Evolutionary conservation across 2,797 vertebrate species (phyloP).

Genomic region (Gallinago stenura): DNA sequence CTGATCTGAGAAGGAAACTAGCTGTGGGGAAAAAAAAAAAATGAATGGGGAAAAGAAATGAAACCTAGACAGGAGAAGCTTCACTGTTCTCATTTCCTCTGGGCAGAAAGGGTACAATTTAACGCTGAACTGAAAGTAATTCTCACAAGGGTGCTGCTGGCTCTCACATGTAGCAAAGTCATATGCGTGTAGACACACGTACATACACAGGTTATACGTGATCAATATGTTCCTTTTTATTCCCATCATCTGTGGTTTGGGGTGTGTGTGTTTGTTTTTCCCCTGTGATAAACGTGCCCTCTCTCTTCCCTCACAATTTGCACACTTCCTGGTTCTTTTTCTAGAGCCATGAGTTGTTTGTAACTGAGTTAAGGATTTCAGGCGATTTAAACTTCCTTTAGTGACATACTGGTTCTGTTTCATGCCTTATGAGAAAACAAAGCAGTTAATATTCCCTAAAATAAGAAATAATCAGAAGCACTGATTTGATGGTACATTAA

Average conservation of each 20-base stretch:
- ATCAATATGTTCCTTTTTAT: neutral
- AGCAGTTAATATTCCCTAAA: neutral
- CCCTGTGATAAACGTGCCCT: neutral
- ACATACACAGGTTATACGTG: no score
- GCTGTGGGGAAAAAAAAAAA: neutral
- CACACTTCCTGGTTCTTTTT: neutral
- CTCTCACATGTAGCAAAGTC: rapidly evolving
- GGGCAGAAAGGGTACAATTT: neutral
- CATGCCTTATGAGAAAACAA: neutral
- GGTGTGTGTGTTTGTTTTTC: neutral
- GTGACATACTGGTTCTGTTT: neutral
- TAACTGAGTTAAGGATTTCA: neutral
- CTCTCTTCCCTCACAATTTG: neutral
- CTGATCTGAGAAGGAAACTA: neutral
- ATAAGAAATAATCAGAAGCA: neutral
- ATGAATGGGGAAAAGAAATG: neutral
- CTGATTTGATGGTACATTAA: neutral
- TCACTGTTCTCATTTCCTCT: neutral
- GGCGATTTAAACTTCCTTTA: neutral
- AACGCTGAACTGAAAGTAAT: neutral
- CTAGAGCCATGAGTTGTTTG: neutral
- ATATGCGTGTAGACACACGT: rapidly evolving
- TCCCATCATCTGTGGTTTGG: neutral
- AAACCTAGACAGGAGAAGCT: neutral
- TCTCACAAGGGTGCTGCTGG: neutral